Evolutionary conservation across 2,888 invertebrate species (phyloP), one percentile per base, ranked within the genome.

Genomic region (Syrphus vitripennis): DNA sequence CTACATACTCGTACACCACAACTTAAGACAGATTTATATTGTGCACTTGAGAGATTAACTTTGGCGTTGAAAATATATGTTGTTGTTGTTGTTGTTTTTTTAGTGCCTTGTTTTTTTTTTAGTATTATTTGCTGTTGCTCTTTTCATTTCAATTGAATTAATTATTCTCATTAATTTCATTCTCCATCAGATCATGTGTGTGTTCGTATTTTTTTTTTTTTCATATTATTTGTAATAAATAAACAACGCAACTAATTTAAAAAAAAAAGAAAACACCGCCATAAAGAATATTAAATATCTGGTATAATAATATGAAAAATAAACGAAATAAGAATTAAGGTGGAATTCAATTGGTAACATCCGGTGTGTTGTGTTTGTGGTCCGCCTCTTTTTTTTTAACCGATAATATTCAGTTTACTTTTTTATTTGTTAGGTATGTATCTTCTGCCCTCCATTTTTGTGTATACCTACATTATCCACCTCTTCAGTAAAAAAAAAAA

Each of bases 331-430:
- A 69, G 74, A 82, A 86, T 82, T 86, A 86, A 86, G 86, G 86
- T 86, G 50, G 86, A 86, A 82, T 86, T 82, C 86, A 86, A 86
- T 86, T 86, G 86, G 86, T 86, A 86, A 78, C 86, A 86, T 86
- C 86, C 86, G 86, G 86, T 86, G 48, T 70, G 37, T 48, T 57
- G 57, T 69, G 81, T 26, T 48, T 57, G 57, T 69, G 81, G 76
- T 77, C 63, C 72, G 77, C 72, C 74, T 77, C 63, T 74, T 74
- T 57, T 67, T 71, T 65, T 77, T 42, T 42, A n/a, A 16, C 26
- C 65, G 29, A 29, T 61, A 77, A 61, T 34, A 12, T 48, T 63
- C 40, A 42, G 21, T 77, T 37, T 48, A 26, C 14, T 14, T 53
- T 53, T 53, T 26, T 53, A 31, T 53, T 29, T 42, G 9, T 59